phyloP scores from a whole-genome alignment of 2,797 vertebrate genomes.

The Sphenopsis melanotis region DNA sequence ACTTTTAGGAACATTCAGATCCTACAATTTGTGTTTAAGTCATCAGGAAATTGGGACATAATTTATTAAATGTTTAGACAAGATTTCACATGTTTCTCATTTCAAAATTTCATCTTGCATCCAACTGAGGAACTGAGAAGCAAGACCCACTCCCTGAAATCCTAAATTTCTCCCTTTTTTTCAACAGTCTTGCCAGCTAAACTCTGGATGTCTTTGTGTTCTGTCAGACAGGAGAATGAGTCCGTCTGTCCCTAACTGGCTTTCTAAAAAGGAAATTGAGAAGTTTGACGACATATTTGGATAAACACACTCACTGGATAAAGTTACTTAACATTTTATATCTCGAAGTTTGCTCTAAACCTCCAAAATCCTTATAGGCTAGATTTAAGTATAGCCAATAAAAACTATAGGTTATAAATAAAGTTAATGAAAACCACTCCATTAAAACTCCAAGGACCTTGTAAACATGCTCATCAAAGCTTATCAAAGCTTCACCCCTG shows the following conservation, averaged over 20 bases:
- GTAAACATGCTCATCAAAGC: slow-evolving; percentile 32
- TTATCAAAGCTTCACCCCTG: slow-evolving; percentile 17
- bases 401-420: slow-evolving; percentile 56
- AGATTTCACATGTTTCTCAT: slow-evolving; percentile 18
- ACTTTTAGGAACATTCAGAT: background rate
- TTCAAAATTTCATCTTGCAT: background rate
- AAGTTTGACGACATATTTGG: slow-evolving; percentile 65
- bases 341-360: slow-evolving; percentile 47
- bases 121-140: background rate
- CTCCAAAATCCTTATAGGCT: slow-evolving; percentile 57
- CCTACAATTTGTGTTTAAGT: background rate
- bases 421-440: slow-evolving; percentile 37
- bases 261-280: slow-evolving; percentile 68
- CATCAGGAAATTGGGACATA: background rate
- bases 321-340: slow-evolving; percentile 65
- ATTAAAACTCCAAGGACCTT: slow-evolving; percentile 46
- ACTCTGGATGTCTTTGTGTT: slow-evolving; percentile 53
- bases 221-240: slow-evolving; percentile 57
- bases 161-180: slow-evolving; percentile 15
- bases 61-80: slow-evolving; percentile 2
- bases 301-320: slow-evolving; percentile 67
- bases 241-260: slow-evolving; percentile 64
- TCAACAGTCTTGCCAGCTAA: slow-evolving; percentile 42
- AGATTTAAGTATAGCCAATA: slow-evolving; percentile 52
- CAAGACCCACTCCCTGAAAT: slow-evolving; percentile 26